Conservation (phyloP, 2,797 vertebrate genomes). For the Xerus rutilus region DNA sequence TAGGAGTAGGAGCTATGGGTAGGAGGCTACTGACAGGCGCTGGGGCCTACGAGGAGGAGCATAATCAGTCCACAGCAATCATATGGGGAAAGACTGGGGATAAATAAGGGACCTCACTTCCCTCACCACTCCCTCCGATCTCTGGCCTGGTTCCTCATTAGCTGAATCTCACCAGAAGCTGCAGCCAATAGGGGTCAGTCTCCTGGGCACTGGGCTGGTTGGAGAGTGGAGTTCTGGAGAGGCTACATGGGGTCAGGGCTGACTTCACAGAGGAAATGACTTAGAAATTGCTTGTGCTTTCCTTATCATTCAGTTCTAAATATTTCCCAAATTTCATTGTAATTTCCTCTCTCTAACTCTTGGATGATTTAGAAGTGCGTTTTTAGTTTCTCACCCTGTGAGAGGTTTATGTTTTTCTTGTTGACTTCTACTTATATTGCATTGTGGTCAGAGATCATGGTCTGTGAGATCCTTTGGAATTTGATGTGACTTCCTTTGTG, state of each 20-base stretch:
- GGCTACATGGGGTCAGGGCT: neutral
- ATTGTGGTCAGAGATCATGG: conserved; percentile 60
- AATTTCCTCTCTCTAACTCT: conserved; percentile 68
- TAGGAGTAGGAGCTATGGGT: neutral
- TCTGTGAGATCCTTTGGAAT: conserved; percentile 71
- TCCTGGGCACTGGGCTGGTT: neutral
- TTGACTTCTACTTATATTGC: conserved; percentile 70
- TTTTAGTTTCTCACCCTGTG: conserved; percentile 66
- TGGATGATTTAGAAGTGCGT: conserved; percentile 61
- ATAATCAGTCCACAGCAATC: neutral
- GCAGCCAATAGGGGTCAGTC: neutral
- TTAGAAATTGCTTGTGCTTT: conserved; percentile 59
- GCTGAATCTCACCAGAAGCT: conserved; percentile 14
- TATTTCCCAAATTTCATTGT: conserved; percentile 44
- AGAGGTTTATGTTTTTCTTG: conserved; percentile 68
- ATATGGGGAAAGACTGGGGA: neutral
- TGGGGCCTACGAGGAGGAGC: neutral
- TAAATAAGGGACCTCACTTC: neutral
- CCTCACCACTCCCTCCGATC: neutral
- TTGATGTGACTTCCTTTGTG: conserved; percentile 72
- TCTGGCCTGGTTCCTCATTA: neutral
- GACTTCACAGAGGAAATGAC: conserved; percentile 61
- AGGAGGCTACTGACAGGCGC: neutral
- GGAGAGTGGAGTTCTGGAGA: neutral
- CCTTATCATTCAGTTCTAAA: conserved; percentile 60